Conservation (phyloP, 2,113 vertebrate genomes). For the Pedetes capensis region DNA sequence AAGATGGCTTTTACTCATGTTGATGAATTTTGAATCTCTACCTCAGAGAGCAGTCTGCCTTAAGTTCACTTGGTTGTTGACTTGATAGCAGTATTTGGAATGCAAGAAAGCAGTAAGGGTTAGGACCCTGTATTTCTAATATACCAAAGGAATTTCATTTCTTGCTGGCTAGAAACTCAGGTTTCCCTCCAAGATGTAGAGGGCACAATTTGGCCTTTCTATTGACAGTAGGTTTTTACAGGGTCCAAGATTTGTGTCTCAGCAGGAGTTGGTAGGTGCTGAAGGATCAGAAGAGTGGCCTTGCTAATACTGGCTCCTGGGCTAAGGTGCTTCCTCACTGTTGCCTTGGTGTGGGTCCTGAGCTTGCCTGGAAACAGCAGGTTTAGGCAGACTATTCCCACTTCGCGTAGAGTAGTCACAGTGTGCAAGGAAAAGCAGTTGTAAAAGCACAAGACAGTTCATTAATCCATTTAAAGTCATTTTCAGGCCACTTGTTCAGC, state of each 20-base stretch:
- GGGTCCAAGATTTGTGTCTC: not conserved
- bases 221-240: not conserved
- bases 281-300: not conserved
- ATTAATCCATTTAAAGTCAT: slow-evolving; percentile 65
- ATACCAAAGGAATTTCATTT: slow-evolving; percentile 36
- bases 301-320: not conserved
- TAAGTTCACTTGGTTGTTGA: slow-evolving; percentile 35
- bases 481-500: slow-evolving; percentile 75
- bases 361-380: slow-evolving; percentile 77
- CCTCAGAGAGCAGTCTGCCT: not conserved
- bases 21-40: slow-evolving; percentile 33
- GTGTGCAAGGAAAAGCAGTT: slow-evolving; percentile 56
- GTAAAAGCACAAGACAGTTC: slow-evolving; percentile 51
- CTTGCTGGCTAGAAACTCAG: slow-evolving; percentile 17
- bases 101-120: not conserved
- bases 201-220: not conserved
- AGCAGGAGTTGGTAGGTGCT: not conserved
- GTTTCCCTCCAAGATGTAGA: not conserved
- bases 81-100: slow-evolving; percentile 12
- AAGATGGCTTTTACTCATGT: not conserved
- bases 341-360: slow-evolving; percentile 44
- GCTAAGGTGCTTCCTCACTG: not conserved
- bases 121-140: not conserved
- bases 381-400: slow-evolving; percentile 67
- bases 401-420: slow-evolving; percentile 67